These are phyloP conservation scores for Holotrichia oblita DNA, from an alignment of 1,140 invertebrate genomes.

Conservation along the genomic window DNA sequence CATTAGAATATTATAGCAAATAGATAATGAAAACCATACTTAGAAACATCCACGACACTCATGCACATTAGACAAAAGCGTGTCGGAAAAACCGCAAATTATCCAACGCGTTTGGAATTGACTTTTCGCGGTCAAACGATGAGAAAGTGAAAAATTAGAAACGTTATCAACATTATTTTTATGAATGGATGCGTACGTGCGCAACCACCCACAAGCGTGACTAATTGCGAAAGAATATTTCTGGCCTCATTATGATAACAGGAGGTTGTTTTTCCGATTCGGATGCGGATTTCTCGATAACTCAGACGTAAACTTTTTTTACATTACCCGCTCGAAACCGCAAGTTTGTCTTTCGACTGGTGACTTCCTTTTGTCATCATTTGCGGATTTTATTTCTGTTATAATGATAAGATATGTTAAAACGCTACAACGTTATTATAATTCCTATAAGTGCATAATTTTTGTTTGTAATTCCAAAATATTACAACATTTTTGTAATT, in stretches of 20 bases:
- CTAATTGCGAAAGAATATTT: neutral
- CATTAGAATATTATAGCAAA: no score
- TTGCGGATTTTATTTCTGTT: neutral
- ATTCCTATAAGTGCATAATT: no score
- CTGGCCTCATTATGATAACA: neutral
- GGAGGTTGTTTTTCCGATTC: neutral
- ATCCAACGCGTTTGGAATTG: neutral
- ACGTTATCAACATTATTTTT: neutral
- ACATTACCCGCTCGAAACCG: neutral
- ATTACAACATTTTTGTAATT: no score
- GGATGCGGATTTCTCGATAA: neutral
- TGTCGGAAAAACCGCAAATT: neutral
- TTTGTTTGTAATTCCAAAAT: no score
- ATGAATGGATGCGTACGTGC: slow-evolving; percentile 11
- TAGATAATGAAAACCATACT: neutral
- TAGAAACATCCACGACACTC: neutral
- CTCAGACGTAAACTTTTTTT: neutral
- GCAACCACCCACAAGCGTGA: neutral
- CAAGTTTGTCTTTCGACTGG: neutral
- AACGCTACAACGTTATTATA: no score
- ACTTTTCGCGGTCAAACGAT: neutral
- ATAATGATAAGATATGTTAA: neutral
- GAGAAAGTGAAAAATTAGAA: neutral
- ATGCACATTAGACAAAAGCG: neutral
- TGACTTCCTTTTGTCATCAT: neutral